Evolutionary conservation across 2,797 vertebrate species (phyloP).

Genomic region (Allobates femoralis): DNA sequence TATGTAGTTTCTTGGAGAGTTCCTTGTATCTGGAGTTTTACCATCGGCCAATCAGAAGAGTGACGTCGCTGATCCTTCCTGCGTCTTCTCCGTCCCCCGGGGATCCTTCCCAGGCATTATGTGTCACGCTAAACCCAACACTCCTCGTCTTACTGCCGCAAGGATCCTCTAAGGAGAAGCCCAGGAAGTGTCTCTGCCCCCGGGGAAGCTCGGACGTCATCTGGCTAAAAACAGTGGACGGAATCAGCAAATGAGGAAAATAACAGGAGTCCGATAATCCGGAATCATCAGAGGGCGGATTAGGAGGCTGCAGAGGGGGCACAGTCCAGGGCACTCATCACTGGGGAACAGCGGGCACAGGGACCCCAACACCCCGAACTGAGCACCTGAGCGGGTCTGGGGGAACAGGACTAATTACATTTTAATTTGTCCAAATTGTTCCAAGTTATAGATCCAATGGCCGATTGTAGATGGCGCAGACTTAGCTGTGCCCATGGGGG

Average conservation of each 20-base stretch:
- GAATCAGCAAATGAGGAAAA: not conserved
- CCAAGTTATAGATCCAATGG: too few species aligned
- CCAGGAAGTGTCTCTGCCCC: slow-evolving; percentile 27
- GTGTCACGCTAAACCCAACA: not conserved
- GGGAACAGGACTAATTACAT: too few species aligned
- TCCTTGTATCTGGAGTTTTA: not conserved
- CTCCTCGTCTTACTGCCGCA: not conserved
- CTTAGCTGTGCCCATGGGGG: too few species aligned
- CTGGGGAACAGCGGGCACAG: too few species aligned
- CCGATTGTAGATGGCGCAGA: too few species aligned
- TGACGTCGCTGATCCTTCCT: slow-evolving; percentile 45
- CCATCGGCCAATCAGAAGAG: slow-evolving; percentile 21
- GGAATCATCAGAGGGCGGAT: not conserved
- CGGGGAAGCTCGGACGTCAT: not conserved
- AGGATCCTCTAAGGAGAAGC: slow-evolving; percentile 27
- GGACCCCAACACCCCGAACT: too few species aligned
- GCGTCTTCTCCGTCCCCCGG: slow-evolving; percentile 31
- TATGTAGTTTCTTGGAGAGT: not conserved
- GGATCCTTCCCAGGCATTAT: slow-evolving; percentile 16
- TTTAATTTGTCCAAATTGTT: too few species aligned
- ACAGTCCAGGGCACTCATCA: too few species aligned
- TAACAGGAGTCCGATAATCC: not conserved
- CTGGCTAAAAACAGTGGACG: not conserved
- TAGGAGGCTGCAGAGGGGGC: not conserved
- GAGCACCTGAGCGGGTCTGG: too few species aligned